Percentiles rank a stretch among this genome's conserved stretches.
phyloP scores from a whole-genome alignment of 2,113 vertebrate genomes.

The Formicarius rufipectus region DNA sequence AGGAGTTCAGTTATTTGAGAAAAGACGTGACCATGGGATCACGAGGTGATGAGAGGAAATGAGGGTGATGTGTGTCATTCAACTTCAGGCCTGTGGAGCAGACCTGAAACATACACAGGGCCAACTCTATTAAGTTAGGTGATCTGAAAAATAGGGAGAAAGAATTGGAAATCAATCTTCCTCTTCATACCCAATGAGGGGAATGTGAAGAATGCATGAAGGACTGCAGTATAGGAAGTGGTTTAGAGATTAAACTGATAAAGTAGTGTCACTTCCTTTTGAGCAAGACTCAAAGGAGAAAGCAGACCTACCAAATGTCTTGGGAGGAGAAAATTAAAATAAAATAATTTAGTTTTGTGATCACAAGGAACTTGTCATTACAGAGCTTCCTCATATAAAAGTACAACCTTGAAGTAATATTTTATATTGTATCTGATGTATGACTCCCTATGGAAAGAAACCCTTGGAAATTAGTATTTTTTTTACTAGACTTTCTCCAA shows the following conservation, averaged over 20 bases:
- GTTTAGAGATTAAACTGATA: neutral
- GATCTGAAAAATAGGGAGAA: slow-evolving; percentile 2
- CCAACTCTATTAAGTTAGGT: neutral
- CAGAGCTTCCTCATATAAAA: neutral
- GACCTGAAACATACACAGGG: neutral
- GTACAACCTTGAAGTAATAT: neutral
- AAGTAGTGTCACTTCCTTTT: neutral
- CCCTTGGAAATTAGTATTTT: neutral
- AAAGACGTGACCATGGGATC: neutral
- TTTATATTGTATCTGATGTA: neutral
- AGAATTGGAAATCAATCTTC: neutral
- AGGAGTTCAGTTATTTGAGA: neutral
- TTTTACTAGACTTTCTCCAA: neutral
- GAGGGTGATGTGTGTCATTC: neutral
- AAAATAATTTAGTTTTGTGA: neutral
- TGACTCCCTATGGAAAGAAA: neutral
- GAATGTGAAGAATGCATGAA: neutral
- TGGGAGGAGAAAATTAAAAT: neutral
- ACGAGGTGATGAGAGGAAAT: no score
- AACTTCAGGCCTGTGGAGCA: neutral
- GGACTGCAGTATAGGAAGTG: neutral
- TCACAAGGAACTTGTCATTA: neutral
- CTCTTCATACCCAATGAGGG: neutral
- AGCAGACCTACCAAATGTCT: neutral
- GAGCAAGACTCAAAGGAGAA: neutral